These are phyloP conservation scores for Asobara japonica DNA, from an alignment of 1,140 invertebrate species.

Conservation along the genomic window DNA sequence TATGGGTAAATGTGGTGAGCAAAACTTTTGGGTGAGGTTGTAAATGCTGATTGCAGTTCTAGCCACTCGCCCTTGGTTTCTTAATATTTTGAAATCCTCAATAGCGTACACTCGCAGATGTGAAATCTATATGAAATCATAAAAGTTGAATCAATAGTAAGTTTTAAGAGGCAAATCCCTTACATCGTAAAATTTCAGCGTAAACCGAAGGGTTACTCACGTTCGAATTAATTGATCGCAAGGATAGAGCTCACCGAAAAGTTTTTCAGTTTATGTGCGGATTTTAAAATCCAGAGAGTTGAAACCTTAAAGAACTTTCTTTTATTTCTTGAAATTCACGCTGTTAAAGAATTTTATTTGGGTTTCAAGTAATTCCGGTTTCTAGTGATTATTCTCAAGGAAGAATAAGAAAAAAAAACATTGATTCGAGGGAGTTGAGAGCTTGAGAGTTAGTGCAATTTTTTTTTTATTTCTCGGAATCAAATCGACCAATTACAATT, in stretches of 20 bases:
- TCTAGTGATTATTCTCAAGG: background rate
- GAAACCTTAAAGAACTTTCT: background rate
- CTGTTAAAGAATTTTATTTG: background rate
- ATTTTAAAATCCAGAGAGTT: background rate
- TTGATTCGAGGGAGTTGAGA: background rate
- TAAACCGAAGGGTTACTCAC: background rate
- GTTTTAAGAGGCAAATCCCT: background rate
- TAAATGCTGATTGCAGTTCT: slow-evolving; percentile 59
- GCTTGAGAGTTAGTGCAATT: background rate
- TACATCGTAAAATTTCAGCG: background rate
- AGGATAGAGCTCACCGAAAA: background rate
- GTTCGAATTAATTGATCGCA: background rate
- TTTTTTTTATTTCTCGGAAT: background rate
- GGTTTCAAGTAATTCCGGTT: background rate
- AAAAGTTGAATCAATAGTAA: background rate
- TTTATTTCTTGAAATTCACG: background rate
- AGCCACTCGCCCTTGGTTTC: slow-evolving; percentile 30
- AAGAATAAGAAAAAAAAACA: background rate
- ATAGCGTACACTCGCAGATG: background rate
- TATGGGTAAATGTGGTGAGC: slow-evolving; percentile 20
- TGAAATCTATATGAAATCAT: background rate
- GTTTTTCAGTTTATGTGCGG: background rate
- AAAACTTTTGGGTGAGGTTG: slow-evolving; percentile 54
- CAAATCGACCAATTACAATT: background rate
- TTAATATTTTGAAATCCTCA: background rate